Evolutionary conservation across 1,140 invertebrate genomes (phyloP), one percentile per base, ranked within the genome.

Genomic region (Pollicipes pollicipes): DNA sequence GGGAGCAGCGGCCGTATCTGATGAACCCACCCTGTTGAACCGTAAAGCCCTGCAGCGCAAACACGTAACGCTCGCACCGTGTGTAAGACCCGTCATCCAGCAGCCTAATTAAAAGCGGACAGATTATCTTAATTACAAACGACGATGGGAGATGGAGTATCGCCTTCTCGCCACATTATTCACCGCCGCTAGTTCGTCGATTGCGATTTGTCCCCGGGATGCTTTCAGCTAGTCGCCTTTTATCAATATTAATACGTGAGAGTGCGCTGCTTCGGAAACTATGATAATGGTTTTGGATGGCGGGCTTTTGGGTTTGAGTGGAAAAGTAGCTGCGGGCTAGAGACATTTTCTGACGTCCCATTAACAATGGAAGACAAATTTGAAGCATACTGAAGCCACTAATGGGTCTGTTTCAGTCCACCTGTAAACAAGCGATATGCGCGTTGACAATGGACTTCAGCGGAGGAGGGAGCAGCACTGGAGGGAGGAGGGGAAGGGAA

Each of bases 61-160:
- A n/a, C n/a, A n/a, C n/a, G n/a, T n/a, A n/a, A n/a, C n/a, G n/a
- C n/a, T n/a, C n/a, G n/a, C n/a, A n/a, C n/a, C n/a, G n/a, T n/a
- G n/a, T n/a, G n/a, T n/a, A n/a, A n/a, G n/a, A n/a, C n/a, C n/a
- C n/a, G n/a, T n/a, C n/a, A 58, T n/a, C n/a, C n/a, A n/a, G n/a
- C n/a, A n/a, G n/a, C 13, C 45, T 58, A 58, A 58, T 58, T 58
- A 58, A 58, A 58, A 10, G 45, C 45, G 24, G 24, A 58, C 45
- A 58, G 24, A 58, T 58, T 58, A 58, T 58, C 45, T 58, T 58
- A 58, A 58, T 58, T 58, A 58, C 45, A 58, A 58, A 58, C 45
- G 45, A 58, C 45, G 13, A 24, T 21, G 45, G 45, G 3, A 21
- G 45, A 58, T 58, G 3, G 13, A 21, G 24, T 58, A 58, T 58